Percentiles rank a stretch among this genome's conserved stretches.
Evolutionary conservation across 2,797 vertebrate species (phyloP).

Genomic region (Gastrophryne carolinensis): DNA sequence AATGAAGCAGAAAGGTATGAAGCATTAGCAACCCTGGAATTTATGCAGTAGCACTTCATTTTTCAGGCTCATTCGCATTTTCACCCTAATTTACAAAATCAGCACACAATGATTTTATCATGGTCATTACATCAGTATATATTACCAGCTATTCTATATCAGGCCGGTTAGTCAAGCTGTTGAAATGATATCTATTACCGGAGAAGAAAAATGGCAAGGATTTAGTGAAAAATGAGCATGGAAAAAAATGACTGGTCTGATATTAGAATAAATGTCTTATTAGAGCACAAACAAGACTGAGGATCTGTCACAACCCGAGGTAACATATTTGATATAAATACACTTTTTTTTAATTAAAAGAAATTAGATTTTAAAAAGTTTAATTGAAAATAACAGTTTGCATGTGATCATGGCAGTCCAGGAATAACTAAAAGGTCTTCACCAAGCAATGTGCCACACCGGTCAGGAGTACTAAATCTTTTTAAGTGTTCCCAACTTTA

Average conservation of each 20-base stretch:
- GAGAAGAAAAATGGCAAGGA: conserved; percentile 60
- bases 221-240: conserved; percentile 64
- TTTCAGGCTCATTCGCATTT: conserved; percentile 87
- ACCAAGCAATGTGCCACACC: too few relatives aligned
- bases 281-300: conserved; percentile 40
- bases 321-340: not conserved
- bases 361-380: not conserved
- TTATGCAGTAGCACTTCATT: conserved; percentile 93
- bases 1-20: conserved; percentile 99
- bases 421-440: too few relatives aligned
- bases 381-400: not conserved
- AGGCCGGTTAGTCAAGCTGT: conserved; percentile 75
- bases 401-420: not conserved
- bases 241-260: conserved; percentile 22
- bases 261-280: conserved; percentile 44
- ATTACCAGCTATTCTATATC: conserved; percentile 84
- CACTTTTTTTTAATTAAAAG: not conserved
- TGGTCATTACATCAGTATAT: conserved; percentile 92
- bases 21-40: conserved; percentile 97
- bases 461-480: too few relatives aligned
- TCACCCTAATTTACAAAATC: conserved; percentile 93
- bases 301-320: conserved; percentile 3
- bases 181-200: conserved; percentile 77
- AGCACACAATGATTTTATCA: conserved; percentile 96
- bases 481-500: too few relatives aligned